Conservation (phyloP, 2,888 invertebrate genomes). For the Sinotaia quadrata region DNA sequence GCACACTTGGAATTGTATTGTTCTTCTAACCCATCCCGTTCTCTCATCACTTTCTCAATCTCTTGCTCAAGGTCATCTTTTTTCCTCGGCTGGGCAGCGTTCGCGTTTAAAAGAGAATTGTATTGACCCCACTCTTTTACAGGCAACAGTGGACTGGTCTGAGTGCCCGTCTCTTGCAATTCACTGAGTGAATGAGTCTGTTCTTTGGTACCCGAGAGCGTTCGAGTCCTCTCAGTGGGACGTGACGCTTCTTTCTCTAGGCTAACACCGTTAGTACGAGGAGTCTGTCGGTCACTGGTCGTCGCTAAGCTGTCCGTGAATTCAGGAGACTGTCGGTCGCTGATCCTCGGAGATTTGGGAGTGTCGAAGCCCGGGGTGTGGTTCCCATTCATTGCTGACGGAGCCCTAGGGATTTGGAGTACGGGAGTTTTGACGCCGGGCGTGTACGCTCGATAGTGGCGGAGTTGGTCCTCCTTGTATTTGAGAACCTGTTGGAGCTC, state of each 20-base stretch:
- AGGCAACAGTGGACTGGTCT: too few species aligned
- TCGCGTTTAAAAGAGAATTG: too few species aligned
- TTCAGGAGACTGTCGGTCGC: slow-evolving; percentile 1
- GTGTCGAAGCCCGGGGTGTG: slow-evolving; percentile 3
- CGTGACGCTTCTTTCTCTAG: neutral
- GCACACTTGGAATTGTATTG: slow-evolving; percentile 41
- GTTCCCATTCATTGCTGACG: neutral
- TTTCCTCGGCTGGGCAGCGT: neutral
- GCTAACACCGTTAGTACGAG: neutral
- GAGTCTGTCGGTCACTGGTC: neutral
- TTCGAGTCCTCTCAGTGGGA: neutral
- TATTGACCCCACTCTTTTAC: too few species aligned
- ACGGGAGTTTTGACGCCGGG: slow-evolving; percentile 20
- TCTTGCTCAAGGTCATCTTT: slow-evolving; percentile 46
- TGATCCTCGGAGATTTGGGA: neutral
- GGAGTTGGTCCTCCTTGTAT: slow-evolving; percentile 62
- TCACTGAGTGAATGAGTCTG: neutral
- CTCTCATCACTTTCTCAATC: slow-evolving; percentile 47
- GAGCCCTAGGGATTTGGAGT: slow-evolving; percentile 7
- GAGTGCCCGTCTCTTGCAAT: neutral
- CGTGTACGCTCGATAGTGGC: slow-evolving; percentile 31
- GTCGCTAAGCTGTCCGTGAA: slow-evolving; percentile 5
- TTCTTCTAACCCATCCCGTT: slow-evolving; percentile 46
- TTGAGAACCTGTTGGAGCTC: slow-evolving; percentile 63
- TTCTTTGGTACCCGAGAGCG: neutral